Conservation (phyloP, 2,113 vertebrate species). For the Seriola dumerili region DNA sequence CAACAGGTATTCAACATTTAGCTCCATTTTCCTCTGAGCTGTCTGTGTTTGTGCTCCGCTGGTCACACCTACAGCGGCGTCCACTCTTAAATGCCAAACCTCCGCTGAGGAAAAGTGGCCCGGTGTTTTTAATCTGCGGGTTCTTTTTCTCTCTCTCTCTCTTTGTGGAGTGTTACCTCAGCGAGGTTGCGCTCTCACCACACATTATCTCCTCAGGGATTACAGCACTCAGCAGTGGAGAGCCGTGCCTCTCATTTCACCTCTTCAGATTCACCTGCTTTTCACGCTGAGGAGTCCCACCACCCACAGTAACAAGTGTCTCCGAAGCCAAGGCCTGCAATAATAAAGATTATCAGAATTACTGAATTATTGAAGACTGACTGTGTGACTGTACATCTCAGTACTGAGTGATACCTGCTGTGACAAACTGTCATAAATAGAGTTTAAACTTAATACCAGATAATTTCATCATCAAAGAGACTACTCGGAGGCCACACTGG, state of each 20-base stretch:
- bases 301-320: slow-evolving; percentile 39
- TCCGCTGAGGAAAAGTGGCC: background rate
- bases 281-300: slow-evolving; percentile 38
- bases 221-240: slow-evolving; percentile 38
- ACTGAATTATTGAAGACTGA: too few relatives aligned
- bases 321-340: slow-evolving; percentile 22
- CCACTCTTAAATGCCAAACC: slow-evolving; percentile 57
- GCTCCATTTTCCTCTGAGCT: slow-evolving; percentile 58
- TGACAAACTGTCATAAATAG: background rate
- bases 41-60: slow-evolving; percentile 54
- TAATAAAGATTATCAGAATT: background rate
- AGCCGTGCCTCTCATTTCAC: slow-evolving; percentile 54
- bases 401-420: slow-evolving; percentile 3
- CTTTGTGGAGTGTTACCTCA: background rate
- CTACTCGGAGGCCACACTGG: too few relatives aligned
- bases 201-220: slow-evolving; percentile 67
- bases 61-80: slow-evolving; percentile 31
- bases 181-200: slow-evolving; percentile 35
- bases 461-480: background rate
- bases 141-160: slow-evolving; percentile 4
- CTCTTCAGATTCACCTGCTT: slow-evolving; percentile 56
- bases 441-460: background rate
- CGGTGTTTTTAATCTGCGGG: slow-evolving; percentile 4
- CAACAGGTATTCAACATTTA: slow-evolving; percentile 65
- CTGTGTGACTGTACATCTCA: background rate